Percentiles rank a stretch among this genome's conserved stretches.
Evolutionary conservation across 1,140 invertebrate genomes (phyloP).

Genomic region (Heliconius hermathena): DNA sequence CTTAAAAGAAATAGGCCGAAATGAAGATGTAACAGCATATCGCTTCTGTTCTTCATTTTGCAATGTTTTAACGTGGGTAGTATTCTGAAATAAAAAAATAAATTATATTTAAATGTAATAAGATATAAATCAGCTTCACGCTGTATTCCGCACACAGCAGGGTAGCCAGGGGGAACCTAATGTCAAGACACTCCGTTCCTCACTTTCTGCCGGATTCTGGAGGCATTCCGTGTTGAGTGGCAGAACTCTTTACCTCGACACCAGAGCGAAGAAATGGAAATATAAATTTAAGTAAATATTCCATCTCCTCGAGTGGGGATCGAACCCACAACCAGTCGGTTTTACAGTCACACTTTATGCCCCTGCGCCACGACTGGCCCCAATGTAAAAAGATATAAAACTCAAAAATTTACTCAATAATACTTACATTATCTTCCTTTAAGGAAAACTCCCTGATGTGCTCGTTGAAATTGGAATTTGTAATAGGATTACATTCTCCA

Average conservation of each 20-base stretch:
- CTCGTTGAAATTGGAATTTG: constrained; percentile 64
- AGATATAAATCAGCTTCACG: not conserved
- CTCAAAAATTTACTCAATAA: constrained; percentile 22
- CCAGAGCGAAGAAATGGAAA: no score
- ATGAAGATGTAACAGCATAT: constrained; percentile 53
- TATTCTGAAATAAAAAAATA: constrained; percentile 52
- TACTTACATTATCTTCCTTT: constrained; percentile 57
- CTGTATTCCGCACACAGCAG: no score
- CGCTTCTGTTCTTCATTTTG: constrained; percentile 55
- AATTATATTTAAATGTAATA: constrained; percentile 30
- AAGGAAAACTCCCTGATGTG: constrained; percentile 62
- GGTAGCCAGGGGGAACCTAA: no score
- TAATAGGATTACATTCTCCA: constrained; percentile 53
- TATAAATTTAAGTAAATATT: no score
- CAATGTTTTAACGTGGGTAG: constrained; percentile 57
- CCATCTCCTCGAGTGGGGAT: no score
- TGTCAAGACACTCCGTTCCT: no score
- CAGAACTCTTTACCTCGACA: no score
- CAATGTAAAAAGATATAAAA: constrained; percentile 29
- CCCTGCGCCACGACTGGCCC: no score
- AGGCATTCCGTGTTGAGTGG: no score
- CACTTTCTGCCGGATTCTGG: no score
- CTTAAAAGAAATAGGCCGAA: constrained; percentile 55
- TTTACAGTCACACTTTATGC: no score
- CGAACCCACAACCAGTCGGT: no score